Evolutionary conservation across 2,113 vertebrate genomes (phyloP), one percentile per base, ranked within the genome.

Genomic region (Columba livia): DNA sequence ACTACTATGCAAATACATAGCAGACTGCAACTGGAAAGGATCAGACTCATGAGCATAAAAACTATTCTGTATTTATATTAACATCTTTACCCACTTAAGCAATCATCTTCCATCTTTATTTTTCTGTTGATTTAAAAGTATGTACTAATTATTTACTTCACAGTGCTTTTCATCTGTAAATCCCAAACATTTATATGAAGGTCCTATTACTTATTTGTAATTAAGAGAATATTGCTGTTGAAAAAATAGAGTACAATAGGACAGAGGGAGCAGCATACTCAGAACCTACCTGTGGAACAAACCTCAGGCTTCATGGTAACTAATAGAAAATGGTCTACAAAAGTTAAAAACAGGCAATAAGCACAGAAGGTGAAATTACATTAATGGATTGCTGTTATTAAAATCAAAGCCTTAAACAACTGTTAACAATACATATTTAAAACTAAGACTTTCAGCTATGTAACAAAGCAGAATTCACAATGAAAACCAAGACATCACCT

Each of bases 351-450:
- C 19, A 64, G 21, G 19, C 36, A 90, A 31, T 40, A 64, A 78
- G 24, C 26, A 61, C 25, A 92, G 36, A 94, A 84, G 9, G 16
- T 80, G 79, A 95, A 94, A 95, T 78, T 80, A 69, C 10, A 11
- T 89, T 91, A 86, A 81, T 2, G 2, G 25, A 29, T 69, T 81
- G 18, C 11, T 8, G 10, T 74, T 87, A 12, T 53, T 93, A 85
- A 97, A 85, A 86, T 17, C 66, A 94, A 60, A 95, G 11, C 10
- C 79, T 64, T 86, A 90, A 97, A 73, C 12, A 85, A 87, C n/a
- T 88, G 10, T 29, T 62, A 42, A 70, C 53, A 85, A 56, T 38
- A 92, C 60, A 48, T 42, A 26, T 44, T 77, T 42, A 64, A 88
- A 96, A 78, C 25, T 15, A 88, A 54, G 20, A 4, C 70, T 83